Conservation (phyloP, 2,888 invertebrate species). For the Celastrina argiolus region DNA sequence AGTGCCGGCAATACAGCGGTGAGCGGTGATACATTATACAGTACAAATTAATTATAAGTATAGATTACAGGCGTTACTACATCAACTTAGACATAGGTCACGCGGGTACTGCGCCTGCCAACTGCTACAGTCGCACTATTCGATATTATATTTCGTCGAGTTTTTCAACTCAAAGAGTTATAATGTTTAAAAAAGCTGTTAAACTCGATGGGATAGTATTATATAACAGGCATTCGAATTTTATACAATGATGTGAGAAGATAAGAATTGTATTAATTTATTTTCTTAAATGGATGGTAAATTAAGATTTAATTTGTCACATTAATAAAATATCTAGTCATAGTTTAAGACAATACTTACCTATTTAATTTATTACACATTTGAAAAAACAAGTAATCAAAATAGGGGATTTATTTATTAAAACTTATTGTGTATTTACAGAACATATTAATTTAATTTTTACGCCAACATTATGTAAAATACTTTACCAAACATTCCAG, state of each 20-base stretch:
- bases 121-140: conserved; percentile 66
- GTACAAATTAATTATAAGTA: conserved; percentile 74
- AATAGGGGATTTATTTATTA: not conserved
- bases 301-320: not conserved
- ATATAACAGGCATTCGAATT: not conserved
- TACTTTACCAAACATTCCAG: not conserved
- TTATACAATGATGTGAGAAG: too few relatives aligned
- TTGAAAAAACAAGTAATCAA: not conserved
- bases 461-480: not conserved
- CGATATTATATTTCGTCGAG: conserved; percentile 34
- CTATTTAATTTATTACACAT: not conserved
- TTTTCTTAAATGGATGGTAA: not conserved
- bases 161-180: conserved; percentile 32
- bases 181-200: conserved; percentile 23
- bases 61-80: conserved; percentile 52
- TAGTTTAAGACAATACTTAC: not conserved
- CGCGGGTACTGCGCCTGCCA: conserved; percentile 65
- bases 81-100: conserved; percentile 45
- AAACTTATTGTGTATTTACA: not conserved
- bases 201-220: conserved; percentile 2
- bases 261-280: not conserved
- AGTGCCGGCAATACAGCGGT: conserved; percentile 61
- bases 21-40: conserved; percentile 62
- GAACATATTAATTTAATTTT: not conserved
- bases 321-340: conserved; percentile 4